Percentiles rank a stretch among this genome's conserved stretches.
These are phyloP conservation scores for Pararge aegeria DNA, from an alignment of 1,140 invertebrate species.

Conservation along the genomic window DNA sequence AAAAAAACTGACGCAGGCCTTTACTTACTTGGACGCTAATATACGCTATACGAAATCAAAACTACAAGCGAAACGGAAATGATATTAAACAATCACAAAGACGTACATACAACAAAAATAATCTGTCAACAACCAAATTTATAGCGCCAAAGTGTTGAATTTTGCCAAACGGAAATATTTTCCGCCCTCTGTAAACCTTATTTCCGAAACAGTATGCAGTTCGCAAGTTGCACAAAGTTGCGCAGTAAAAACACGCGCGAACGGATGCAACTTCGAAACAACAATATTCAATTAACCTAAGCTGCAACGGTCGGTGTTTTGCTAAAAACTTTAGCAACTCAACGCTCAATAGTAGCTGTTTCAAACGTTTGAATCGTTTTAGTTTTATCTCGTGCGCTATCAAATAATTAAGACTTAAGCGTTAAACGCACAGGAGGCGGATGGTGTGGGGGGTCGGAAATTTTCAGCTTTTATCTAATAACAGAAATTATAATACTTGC, in stretches of 20 bases:
- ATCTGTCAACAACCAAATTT: no score
- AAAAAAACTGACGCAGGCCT: no score
- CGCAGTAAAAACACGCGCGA: constrained; percentile 26
- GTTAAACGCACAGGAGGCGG: not conserved
- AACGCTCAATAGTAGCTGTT: constrained; percentile 13
- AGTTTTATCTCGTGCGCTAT: not conserved
- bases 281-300: constrained; percentile 32
- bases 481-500: no score
- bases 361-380: constrained; percentile 6
- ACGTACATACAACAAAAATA: no score
- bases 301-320: constrained; percentile 28
- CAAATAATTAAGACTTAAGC: not conserved
- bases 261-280: constrained; percentile 26
- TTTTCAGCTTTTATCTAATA: not conserved
- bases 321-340: constrained; percentile 25
- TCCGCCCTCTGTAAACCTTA: not conserved
- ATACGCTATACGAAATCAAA: no score
- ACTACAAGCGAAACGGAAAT: no score
- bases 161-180: not conserved
- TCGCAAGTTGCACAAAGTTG: constrained; percentile 17
- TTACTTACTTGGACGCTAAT: no score
- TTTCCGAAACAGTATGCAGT: constrained; percentile 16
- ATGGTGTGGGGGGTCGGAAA: no score
- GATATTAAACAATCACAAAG: no score
- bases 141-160: no score